Evolutionary conservation across 2,888 invertebrate genomes (phyloP).

Genomic region (Argynnis bischoffii): DNA sequence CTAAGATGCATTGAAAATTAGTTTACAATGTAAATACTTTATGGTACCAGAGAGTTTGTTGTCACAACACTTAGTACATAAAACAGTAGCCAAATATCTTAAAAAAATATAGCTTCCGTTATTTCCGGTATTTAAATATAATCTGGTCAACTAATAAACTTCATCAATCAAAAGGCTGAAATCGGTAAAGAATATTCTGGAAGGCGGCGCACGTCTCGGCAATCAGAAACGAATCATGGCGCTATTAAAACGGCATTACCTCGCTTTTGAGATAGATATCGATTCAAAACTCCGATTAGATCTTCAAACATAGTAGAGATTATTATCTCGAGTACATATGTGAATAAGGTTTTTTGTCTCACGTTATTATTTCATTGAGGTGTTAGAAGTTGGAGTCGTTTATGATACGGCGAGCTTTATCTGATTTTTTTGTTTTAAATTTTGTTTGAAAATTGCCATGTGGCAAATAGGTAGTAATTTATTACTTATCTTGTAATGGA

Average conservation of each 20-base stretch:
- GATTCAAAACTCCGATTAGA: conserved; percentile 66
- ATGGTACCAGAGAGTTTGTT: background rate
- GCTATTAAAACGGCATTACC: conserved; percentile 74
- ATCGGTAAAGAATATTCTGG: conserved; percentile 42
- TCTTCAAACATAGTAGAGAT: conserved; percentile 50
- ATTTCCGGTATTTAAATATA: conserved; percentile 30
- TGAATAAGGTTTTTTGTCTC: conserved; percentile 29
- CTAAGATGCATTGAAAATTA: conserved; percentile 4
- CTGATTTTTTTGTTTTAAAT: conserved; percentile 8
- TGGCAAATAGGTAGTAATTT: conserved; percentile 20
- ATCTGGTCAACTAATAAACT: conserved; percentile 32
- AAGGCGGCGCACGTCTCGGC: conserved; percentile 55
- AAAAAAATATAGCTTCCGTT: conserved; percentile 26
- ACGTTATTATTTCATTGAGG: conserved; percentile 28
- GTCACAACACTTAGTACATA: background rate
- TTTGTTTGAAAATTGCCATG: conserved; percentile 1
- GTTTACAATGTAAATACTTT: conserved; percentile 13
- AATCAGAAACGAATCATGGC: conserved; percentile 73
- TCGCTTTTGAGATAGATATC: conserved; percentile 64
- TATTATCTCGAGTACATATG: conserved; percentile 36
- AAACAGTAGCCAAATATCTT: conserved; percentile 7
- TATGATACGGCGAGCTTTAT: conserved; percentile 9
- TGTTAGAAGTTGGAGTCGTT: conserved; percentile 21
- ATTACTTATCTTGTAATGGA: conserved; percentile 16
- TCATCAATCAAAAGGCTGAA: conserved; percentile 59